Percentiles rank a stretch among this genome's conserved stretches.
Conservation (phyloP, 1,140 invertebrate species). For the Octopus sinensis region DNA sequence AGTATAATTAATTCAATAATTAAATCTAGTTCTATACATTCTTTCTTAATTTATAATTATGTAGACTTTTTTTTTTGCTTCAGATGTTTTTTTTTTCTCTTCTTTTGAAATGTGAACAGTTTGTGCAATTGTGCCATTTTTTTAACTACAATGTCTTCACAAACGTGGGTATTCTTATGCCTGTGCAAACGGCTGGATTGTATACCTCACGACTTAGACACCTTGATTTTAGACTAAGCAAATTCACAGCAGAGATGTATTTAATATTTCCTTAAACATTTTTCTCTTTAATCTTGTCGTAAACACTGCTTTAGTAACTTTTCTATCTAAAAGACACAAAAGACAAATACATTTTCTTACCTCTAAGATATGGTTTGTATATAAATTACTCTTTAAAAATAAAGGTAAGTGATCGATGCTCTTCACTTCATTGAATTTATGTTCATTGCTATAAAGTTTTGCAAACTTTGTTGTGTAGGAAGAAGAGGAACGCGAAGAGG, state of each 20-base stretch:
- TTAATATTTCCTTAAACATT: no score
- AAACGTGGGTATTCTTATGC: background rate
- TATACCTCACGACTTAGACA: background rate
- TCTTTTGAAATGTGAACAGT: background rate
- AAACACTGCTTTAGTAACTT: no score
- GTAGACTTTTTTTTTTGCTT: background rate
- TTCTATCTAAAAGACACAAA: no score
- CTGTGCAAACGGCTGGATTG: constrained; percentile 6
- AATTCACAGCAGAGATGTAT: no score
- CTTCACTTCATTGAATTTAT: background rate
- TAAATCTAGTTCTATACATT: no score
- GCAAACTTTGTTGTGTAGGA: constrained; percentile 23
- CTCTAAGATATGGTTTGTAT: no score
- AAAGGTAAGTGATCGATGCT: no score
- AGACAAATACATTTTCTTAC: no score
- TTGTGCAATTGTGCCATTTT: background rate
- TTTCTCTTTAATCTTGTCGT: no score
- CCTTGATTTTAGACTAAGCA: no score
- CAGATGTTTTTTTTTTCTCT: background rate
- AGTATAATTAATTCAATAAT: no score
- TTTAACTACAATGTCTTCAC: background rate
- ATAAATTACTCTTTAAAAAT: no score
- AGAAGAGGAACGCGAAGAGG: constrained; percentile 32
- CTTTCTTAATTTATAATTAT: background rate
- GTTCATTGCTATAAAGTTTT: constrained; percentile 10